Evolutionary conservation across 2,113 vertebrate species (phyloP), one percentile per base, ranked within the genome.

Genomic region (Epinephelus moara): DNA sequence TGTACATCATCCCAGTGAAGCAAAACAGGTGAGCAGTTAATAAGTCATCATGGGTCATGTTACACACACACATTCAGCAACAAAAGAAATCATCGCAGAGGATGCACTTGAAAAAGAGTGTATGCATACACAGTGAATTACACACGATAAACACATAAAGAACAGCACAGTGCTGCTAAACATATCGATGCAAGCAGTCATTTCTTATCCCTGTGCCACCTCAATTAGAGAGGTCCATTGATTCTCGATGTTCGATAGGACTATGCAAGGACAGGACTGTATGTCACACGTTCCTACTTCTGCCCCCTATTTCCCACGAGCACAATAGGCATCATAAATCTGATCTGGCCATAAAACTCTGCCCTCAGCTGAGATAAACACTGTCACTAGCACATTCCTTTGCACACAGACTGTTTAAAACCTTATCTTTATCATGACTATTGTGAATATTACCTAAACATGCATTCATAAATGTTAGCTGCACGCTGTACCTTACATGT

Each of bases 321-420:
- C 72, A 62, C 27, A 71, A 60, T 30, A 70, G 25, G 37, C 64
- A 18, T 67, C 61, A 68, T 92, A 86, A 92, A 92, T 91, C 81
- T 84, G 74, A 83, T 78, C 56, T 23, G 66, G 53, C 55, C 75
- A 47, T 87, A 81, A 90, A 89, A 75, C 47, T 56, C 62, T 37
- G 11, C 50, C 68, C 68, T 70, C 68, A n/a, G 55, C 50, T 40
- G 68, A 55, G 68, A 55, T 55, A 55, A 50, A 69, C 55, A 57
- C 64, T 45, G 49, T 30, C 19, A 15, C 62, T 19, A 14, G 63
- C 42, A 59, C 59, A 64, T 59, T 73, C 63, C 50, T 21, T 60
- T 50, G 56, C 50, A 42, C 19, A 52, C 27, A 67, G 33, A 57
- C 55, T 45, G 23, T 71, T 83, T 74, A 66, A 70, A 84, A 70